These are phyloP conservation scores for Nothura maculosa DNA, from an alignment of 2,797 vertebrate species.

Conservation along the genomic window DNA sequence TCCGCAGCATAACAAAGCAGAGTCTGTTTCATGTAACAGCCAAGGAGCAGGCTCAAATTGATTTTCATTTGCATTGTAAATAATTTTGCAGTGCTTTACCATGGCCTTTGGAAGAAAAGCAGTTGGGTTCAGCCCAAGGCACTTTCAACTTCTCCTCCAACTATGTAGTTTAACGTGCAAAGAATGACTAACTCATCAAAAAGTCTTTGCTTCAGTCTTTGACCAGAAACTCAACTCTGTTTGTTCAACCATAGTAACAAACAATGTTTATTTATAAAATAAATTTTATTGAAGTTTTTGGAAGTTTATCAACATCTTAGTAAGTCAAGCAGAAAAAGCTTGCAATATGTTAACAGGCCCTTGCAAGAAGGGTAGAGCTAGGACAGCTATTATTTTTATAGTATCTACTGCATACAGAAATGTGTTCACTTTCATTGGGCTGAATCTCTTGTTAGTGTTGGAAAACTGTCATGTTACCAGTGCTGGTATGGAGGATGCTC, in stretches of 20 bases:
- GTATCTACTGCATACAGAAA: not conserved
- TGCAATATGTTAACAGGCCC: not conserved
- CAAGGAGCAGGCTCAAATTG: not conserved
- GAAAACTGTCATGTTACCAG: not conserved
- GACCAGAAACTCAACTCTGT: constrained; percentile 19
- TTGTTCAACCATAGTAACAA: constrained; percentile 6
- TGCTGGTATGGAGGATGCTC: not conserved
- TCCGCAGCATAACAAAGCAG: constrained; percentile 14
- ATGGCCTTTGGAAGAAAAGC: not conserved
- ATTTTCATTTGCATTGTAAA: constrained; percentile 50
- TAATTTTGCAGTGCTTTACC: not conserved
- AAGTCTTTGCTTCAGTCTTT: not conserved
- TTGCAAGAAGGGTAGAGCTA: not conserved
- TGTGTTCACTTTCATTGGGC: not conserved
- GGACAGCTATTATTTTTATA: constrained; percentile 7
- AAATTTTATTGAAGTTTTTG: not conserved
- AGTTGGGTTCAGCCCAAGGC: constrained; percentile 12
- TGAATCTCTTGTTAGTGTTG: not conserved
- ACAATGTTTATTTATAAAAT: constrained; percentile 48
- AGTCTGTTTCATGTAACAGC: constrained; percentile 17
- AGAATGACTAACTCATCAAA: constrained; percentile 17
- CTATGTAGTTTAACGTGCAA: not conserved
- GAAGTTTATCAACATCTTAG: not conserved
- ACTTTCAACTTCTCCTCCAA: not conserved
- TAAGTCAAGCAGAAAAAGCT: constrained; percentile 3